Base-by-base conservation (phyloP, 1,140 invertebrate species). In the Anastatus disparis region DNA sequence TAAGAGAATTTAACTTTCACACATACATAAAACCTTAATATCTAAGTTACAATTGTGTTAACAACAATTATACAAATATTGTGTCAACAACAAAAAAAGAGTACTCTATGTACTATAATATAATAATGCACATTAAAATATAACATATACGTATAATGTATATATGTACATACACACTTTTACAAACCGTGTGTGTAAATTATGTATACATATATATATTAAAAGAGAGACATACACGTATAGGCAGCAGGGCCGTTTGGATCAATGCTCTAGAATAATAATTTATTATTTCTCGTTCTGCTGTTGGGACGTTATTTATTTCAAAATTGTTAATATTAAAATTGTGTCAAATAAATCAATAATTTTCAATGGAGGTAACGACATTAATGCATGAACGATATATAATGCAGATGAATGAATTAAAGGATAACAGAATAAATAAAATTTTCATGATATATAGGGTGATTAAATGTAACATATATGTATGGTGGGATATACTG, bases 221-320 rank as follows among this genome's bases (percentile, higher is more conserved):
- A 35, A 35, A 20, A 31, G 17, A 52, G 8, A 68, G 29, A 52
- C 56, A 29, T 62, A 69, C 55, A 62, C 55, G 24, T 42, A 59
- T 31, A 69, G 20, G 59, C 67, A 55, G 67, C 67, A 62, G 48
- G 48, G 20, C 35, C 27, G 29, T 55, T 67, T 38, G 40, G 67
- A 70, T 70, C 67, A 70, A 70, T 70, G 67, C 67, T 63, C 67
- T 70, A 56, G 59, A 62, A 70, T 26, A 53, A 46, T 46, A 55
- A 27, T 7, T n/a, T 46, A 6, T 46, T n/a, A n/a, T 40, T 24
- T 42, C 66, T 59, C 44, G 42, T 68, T 59, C 40, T 7, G 55
- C 31, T 50, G 55, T 42, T 53, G 63, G n/a, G 63, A 31, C 44
- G 58, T 59, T 17, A 40, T 46, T 56, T 56, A 20, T 50, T 40